Evolutionary conservation across 2,888 invertebrate genomes (phyloP), one percentile per base, ranked within the genome.

Genomic region (Mythimna albipuncta): DNA sequence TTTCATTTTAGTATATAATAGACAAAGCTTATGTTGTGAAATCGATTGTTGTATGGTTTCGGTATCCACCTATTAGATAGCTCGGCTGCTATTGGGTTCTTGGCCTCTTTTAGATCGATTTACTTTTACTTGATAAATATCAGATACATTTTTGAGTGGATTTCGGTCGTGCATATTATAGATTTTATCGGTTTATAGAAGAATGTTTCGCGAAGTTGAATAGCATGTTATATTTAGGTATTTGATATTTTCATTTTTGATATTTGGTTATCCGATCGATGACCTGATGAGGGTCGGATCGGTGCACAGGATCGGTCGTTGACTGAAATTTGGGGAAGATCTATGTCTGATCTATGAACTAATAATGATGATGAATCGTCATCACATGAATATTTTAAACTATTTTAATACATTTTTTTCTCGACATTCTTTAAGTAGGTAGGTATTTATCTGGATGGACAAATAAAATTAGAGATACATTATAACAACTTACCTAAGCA

Each of bases 11-110:
- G 13, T 69, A 50, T 26, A 1, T 26, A 26, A 26, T 54, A 79
- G 57, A 66, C 57, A 19, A 58, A 64, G 35, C 35, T 63, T 75
- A 64, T 64, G 54, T 79, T 84, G 84, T 84, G 54, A 72, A 84
- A 85, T 85, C 82, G 75, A 87, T 87, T 83, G 69, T 74, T 71
- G 68, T 82, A 81, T 68, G 66, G 77, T 76, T 74, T 71, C 72
- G 68, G 74, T 80, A 72, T 77, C 68, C 70, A 74, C 26, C 21
- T 67, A 69, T 75, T 79, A 73, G 64, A 63, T 67, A 38, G 32
- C 11, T 77, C 38, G 64, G 73, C 75, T 63, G 73, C 58, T 69
- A 80, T 69, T 70, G 79, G 76, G 81, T 73, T 84, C 58, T 79
- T 83, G 82, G 81, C 75, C 81, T 83, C 75, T 77, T 77, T 69